phyloP scores from a whole-genome alignment of 2,113 vertebrate species.

The Ciconia maguari region DNA sequence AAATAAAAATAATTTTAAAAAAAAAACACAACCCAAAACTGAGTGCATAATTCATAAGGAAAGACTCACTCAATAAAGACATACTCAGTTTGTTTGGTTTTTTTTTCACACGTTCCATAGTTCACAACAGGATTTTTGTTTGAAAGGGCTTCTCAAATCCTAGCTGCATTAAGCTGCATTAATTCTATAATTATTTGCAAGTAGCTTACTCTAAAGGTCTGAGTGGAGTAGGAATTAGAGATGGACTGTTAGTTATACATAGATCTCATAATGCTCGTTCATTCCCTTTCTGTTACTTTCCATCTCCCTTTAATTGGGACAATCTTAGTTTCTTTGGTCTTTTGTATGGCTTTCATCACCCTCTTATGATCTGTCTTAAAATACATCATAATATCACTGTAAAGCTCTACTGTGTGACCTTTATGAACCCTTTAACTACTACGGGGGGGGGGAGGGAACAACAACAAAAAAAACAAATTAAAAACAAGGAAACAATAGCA shows the following conservation, averaged over 20 bases:
- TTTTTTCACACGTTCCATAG: background rate
- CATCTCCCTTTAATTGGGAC: background rate
- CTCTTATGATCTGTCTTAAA: background rate
- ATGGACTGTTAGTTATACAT: background rate
- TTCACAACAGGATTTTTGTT: background rate
- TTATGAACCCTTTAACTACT: background rate
- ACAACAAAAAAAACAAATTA: background rate
- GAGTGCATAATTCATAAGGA: background rate
- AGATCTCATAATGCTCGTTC: background rate
- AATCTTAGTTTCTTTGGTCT: background rate
- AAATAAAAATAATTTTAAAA: background rate
- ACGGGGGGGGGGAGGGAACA: accelerated
- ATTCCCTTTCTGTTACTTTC: background rate
- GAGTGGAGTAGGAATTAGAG: background rate
- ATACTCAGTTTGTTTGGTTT: background rate
- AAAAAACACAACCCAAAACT: background rate
- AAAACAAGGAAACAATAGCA: background rate
- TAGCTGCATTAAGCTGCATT: background rate
- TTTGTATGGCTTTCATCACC: background rate
- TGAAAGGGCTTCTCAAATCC: background rate
- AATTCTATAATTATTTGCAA: background rate
- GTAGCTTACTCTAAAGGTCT: background rate
- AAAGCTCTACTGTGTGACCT: background rate
- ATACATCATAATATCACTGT: background rate
- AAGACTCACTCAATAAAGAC: background rate